Base-by-base conservation (phyloP, 2,888 invertebrate genomes). In the Eristalinus sepulchralis region DNA sequence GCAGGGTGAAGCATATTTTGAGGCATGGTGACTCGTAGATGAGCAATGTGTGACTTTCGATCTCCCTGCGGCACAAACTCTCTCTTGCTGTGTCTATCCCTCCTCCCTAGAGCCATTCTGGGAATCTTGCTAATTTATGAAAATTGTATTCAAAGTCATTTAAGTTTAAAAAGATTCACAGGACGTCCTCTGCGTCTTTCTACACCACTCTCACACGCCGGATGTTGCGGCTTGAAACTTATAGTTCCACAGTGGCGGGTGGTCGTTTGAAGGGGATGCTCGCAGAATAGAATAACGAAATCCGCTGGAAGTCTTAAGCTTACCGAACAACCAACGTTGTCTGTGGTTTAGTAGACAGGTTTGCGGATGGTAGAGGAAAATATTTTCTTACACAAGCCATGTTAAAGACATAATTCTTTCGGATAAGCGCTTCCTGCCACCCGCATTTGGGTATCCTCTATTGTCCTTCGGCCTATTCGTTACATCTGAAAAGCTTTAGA, bases 121-220 rank as follows among this genome's bases (percentile, higher is more conserved):
- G 67, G 62, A 72, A 82, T 70, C 82, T 78, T 86, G 85, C 82
- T 82, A 86, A 86, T 78, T 63, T 82, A 82, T 53, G 73, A 78
- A 86, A 82, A 85, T 85, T 64, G 85, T 85, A 85, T 85, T 85
- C 85, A 85, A 78, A 82, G 77, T 73, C 77, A 86, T 82, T 86
- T 82, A 86, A 78, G 77, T 82, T 82, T 62, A 47, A 63, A 47
- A 47, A 73, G 64, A 73, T 72, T 73, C 59, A 57, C 64, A 70
- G 78, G 72, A 70, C 64, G 72, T 72, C 72, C 60, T 79, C 22
- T 71, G 55, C 39, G 33, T 17, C 34, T 59, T 36, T 31, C 20
- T 31, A 8, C 4, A n/a, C 27, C 60, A 17, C 22, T 59, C 75
- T 17, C 24, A n/a, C 53, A 31, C n/a, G 57, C 59, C 47, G 72